Evolutionary conservation across 1,140 invertebrate genomes (phyloP), one percentile per base, ranked within the genome.

Genomic region (Drosophila burlai): DNA sequence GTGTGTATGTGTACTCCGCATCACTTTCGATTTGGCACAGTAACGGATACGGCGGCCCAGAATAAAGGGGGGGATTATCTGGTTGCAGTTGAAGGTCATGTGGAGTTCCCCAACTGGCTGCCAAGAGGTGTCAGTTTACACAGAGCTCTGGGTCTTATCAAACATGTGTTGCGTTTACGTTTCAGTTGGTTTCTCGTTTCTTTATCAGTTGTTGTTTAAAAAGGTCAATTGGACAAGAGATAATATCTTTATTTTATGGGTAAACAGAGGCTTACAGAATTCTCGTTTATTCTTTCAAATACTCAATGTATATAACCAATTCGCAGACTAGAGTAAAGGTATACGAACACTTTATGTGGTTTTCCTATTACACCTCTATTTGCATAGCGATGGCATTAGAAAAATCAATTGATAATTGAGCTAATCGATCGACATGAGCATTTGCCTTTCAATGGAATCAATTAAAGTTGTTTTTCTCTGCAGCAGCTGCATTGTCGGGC

Each of bases 11-110:
- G 13, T 45, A 10, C 47, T 64, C 65, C 34, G 77, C 73, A 73
- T 78, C 82, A 85, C 82, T 85, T 85, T 85, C 82, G 68, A 76
- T 76, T 81, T 81, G 82, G 75, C 82, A 81, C 78, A 85, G 68
- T 66, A 81, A 66, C 62, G 18, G 43, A 67, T 52, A 59, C 59
- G 16, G n/a, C 46, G 60, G 42, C 46, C 52, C 34, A 71, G 38
- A 67, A 60, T 26, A 4, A 55, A n/a, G n/a, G 26, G 21, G 9
- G 47, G 47, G 73, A 77, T 45, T 71, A 34, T 45, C 67, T 67
- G 38, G 64, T 29, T 59, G 45, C 64, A 60, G 71, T 54, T 57
- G 73, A 76, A 76, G 74, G 74, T 76, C 74, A 66, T 55, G 42
- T 76, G 34, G 36, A 15, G 45, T 29, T 16, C 52, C 52, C 45